phyloP scores from a whole-genome alignment of 2,113 vertebrate genomes.

The Myodes glareolus region DNA sequence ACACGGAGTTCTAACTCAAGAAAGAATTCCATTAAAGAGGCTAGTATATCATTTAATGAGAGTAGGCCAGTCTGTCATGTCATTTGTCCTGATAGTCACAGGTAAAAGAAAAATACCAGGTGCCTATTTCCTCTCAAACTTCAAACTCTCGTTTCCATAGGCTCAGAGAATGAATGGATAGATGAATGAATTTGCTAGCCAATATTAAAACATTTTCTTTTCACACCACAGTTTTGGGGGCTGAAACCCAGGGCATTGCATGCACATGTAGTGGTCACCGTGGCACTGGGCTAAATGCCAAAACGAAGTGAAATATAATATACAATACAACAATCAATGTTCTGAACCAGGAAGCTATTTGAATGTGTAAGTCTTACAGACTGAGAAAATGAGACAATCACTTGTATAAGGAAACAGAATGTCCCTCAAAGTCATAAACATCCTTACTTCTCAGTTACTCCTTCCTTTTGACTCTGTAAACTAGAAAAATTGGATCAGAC shows the following conservation, averaged over 20 bases:
- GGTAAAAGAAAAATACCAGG: not conserved
- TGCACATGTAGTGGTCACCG: too few species aligned
- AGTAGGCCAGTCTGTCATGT: not conserved
- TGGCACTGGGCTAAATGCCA: not conserved
- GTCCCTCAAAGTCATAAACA: not conserved
- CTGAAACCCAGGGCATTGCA: not conserved
- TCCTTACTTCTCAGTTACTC: not conserved
- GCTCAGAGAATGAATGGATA: not conserved
- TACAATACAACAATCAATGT: not conserved
- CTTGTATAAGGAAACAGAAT: not conserved
- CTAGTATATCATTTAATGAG: not conserved
- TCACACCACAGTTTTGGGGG: too few species aligned
- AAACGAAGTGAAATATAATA: not conserved
- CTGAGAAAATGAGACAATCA: constrained; percentile 19
- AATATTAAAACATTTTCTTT: not conserved
- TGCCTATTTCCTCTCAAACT: not conserved
- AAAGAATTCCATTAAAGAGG: not conserved
- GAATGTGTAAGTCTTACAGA: not conserved
- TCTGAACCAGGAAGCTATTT: not conserved
- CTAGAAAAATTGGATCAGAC: not conserved
- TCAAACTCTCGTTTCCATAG: not conserved
- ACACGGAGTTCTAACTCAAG: not conserved
- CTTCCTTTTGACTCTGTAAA: not conserved
- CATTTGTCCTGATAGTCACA: not conserved
- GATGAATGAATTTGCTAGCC: not conserved